Evolutionary conservation across 2,797 vertebrate genomes (phyloP).

Genomic region (Hyperoplus immaculatus): DNA sequence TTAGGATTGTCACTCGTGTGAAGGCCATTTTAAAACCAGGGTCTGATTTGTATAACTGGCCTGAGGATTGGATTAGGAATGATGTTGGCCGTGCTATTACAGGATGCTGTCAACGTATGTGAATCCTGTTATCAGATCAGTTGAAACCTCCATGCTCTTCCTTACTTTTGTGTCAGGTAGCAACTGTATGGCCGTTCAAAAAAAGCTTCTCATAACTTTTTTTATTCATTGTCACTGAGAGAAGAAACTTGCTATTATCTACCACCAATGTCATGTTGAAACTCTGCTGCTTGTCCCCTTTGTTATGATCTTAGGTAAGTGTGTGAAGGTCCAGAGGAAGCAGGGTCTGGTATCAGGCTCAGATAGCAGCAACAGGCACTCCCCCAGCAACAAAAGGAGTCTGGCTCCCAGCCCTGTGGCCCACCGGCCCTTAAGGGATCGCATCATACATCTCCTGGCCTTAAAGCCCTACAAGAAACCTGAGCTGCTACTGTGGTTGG

Average conservation of each 20-base stretch:
- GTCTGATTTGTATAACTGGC: conserved; percentile 73
- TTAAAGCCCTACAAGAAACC: conserved; percentile 86
- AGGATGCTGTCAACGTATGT: conserved; percentile 51
- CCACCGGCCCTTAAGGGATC: conserved; percentile 83
- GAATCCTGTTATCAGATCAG: conserved; percentile 65
- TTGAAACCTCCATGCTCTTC: conserved; percentile 46
- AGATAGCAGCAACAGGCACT: conserved; percentile 80
- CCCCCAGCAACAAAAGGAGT: conserved; percentile 85
- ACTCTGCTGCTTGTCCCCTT: conserved; percentile 47
- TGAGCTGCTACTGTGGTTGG: conserved; percentile 85
- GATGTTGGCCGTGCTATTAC: conserved; percentile 55
- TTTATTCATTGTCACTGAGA: conserved; percentile 22
- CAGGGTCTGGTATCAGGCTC: conserved; percentile 63
- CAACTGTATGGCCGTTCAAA: conserved; percentile 7
- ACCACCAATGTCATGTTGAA: conserved; percentile 16
- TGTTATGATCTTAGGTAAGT: conserved; percentile 82
- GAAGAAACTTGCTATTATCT: conserved; percentile 5
- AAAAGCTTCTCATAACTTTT: conserved; percentile 36
- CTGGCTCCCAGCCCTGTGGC: conserved; percentile 73
- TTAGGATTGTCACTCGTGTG: conserved; percentile 26
- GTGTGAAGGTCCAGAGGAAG: conserved; percentile 83
- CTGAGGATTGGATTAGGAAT: conserved; percentile 61
- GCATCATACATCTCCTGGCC: conserved; percentile 85
- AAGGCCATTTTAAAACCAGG: conserved; percentile 44
- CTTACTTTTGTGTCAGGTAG: conserved; percentile 38